These are phyloP conservation scores for Corynorhinus townsendii DNA, from an alignment of 2,113 vertebrate species.

Conservation along the genomic window DNA sequence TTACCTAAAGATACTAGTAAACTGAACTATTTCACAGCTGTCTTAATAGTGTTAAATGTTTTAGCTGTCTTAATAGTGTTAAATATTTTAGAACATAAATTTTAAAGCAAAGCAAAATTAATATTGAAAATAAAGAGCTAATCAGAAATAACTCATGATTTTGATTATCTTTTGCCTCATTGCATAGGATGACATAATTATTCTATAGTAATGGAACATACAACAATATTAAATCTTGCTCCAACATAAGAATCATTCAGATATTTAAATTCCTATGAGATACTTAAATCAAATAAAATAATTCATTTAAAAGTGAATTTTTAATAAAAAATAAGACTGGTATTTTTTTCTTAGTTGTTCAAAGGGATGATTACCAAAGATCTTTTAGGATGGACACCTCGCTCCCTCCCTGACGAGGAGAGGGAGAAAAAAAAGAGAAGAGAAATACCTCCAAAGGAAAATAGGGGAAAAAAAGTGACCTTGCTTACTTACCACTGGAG, in stretches of 20 bases:
- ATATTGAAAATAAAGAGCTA: conserved; percentile 2
- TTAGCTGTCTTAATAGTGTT: background rate
- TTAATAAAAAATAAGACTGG: background rate
- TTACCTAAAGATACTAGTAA: conserved; percentile 24
- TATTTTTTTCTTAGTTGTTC: background rate
- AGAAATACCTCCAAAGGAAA: conserved; percentile 1
- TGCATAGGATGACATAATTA: background rate
- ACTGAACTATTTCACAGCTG: background rate
- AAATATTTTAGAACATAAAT: conserved; percentile 15
- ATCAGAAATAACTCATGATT: background rate
- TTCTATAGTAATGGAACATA: background rate
- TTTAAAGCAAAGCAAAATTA: background rate
- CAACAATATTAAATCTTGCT: background rate
- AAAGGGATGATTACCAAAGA: background rate
- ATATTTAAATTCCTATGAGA: background rate
- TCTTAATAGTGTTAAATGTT: background rate
- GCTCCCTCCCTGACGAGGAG: background rate
- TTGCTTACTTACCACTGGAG: conserved; percentile 94
- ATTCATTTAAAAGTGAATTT: background rate
- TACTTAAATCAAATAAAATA: conserved; percentile 5
- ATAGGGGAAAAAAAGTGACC: background rate
- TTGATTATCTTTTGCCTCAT: background rate
- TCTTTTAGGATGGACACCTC: background rate
- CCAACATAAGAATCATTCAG: background rate
- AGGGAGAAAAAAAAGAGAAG: too few species aligned